Percentiles rank a stretch among this genome's conserved stretches.
Evolutionary conservation across 2,113 vertebrate species (phyloP).

Genomic region (Thalassarche chlororhynchos): DNA sequence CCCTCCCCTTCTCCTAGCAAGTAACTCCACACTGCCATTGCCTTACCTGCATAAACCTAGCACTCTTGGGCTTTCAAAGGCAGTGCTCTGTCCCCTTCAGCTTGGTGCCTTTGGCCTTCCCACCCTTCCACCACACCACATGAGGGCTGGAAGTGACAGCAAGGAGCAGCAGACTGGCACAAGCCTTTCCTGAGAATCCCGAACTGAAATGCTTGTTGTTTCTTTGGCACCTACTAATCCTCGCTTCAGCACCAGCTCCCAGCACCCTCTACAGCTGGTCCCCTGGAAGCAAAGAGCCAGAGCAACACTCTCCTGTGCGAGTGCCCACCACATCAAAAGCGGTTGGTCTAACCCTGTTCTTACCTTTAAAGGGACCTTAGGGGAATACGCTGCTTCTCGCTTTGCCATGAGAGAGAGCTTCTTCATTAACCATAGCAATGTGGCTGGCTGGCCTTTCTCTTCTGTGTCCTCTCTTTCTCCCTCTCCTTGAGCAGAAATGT

Average conservation of each 20-base stretch:
- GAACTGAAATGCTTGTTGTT: background rate
- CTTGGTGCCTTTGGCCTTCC: background rate
- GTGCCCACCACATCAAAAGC: background rate
- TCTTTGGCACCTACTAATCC: background rate
- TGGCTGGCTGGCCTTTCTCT: conserved; percentile 74
- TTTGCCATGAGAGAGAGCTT: conserved; percentile 87
- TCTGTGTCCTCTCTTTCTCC: conserved; percentile 2
- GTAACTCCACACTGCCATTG: background rate
- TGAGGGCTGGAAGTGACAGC: background rate
- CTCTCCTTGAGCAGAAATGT: background rate
- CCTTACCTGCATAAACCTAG: background rate
- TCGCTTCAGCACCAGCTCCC: background rate
- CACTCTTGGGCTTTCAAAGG: background rate
- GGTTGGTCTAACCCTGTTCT: background rate
- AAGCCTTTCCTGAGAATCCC: background rate
- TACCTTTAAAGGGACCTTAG: conserved; percentile 91
- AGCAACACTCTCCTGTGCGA: background rate
- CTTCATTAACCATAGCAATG: conserved; percentile 90
- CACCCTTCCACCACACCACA: background rate
- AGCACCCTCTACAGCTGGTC: background rate
- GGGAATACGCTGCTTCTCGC: conserved; percentile 88
- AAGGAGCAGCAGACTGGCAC: background rate
- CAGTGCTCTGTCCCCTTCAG: background rate
- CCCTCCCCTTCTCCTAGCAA: background rate
- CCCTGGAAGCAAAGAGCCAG: background rate